Base-by-base conservation (phyloP, 2,113 vertebrate species). In the Patagioenas fasciata region DNA sequence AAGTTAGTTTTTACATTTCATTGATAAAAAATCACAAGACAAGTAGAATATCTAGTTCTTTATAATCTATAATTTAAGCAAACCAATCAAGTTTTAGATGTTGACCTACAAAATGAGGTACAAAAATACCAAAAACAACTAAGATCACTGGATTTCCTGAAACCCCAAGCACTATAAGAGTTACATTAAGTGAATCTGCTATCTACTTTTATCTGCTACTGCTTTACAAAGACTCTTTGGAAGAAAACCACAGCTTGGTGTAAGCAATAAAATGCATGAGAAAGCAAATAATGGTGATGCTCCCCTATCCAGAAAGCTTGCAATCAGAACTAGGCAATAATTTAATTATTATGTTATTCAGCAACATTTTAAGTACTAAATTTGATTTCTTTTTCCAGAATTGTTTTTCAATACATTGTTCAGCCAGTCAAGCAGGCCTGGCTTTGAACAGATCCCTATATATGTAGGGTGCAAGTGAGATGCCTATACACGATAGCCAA, bases 401-500 rank as follows among this genome's bases (percentile, higher is more conserved):
- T 7, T 67, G 23, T 60, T 89, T 80, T 72, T 29, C 44, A 36
- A 6, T 1, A 38, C 19, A 34, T 29, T 73, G 6, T 32, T 74
- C 32, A 78, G 36, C 21, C n/a, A 60, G n/a, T 24, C 5, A 2
- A 11, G 24, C 34, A 48, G 31, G 24, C 47, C 25, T 53, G 4
- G 20, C 32, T 69, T n/a, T 83, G 48, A 88, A 82, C 13, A 6
- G 6, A 57, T 26, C 28, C 19, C 53, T 56, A 16, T 2, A 32
- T 28, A 31, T 26, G 61, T 6, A 44, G 51, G 28, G 66, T 40
- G 34, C 21, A 44, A 77, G 14, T 3, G 10, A 40, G 72, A 86
- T 2, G 1, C 16, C 15, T 36, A 40, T 10, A 29, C 3, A 32
- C 2, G 1, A 38, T 28, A 69, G n/a, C 5, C 36, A 77, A 86